Evolutionary conservation across 2,888 invertebrate genomes (phyloP), one percentile per base, ranked within the genome.

Genomic region (Oscheius sp.): DNA sequence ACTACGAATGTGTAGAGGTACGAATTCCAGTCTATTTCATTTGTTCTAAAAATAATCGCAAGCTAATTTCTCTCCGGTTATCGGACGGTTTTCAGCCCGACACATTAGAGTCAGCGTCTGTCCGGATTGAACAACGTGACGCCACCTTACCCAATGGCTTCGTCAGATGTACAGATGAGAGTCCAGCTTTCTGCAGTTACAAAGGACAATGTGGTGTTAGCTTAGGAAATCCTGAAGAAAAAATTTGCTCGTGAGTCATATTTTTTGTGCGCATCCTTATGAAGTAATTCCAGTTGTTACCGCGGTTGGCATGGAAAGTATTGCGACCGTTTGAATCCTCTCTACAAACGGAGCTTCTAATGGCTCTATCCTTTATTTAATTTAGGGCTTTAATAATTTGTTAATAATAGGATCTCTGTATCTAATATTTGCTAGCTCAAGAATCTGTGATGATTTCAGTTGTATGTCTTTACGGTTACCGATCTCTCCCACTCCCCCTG

Each of bases 1-100:
- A 45, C 45, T 63, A 63, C 25, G 63, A 63, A 45, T 63, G 63
- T 45, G 41, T 45, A 45, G 63, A 63, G 63, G 63, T 63, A 21
- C 23, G 27, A 6, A 9, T 35, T 35, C 9, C 35, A 3, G 5
- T 35, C 35, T 35, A 7, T 29, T 61, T n/a, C 41, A n/a, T 18
- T 7, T n/a, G 1, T 61, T 23, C 23, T 63, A 41, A 0, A 41
- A 1, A 2, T 16, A 2, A 1, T 7, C 41, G 3, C n/a, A 1
- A 41, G 12, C 21, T 2, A 6, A 27, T 35, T 21, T 18, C 61
- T 35, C 61, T 41, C 45, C 35, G 3, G 13, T 43, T 61, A 61
- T 27, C 25, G 29, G 27, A 27, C 2, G 29, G 29, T 1, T 66
- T 66, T 66, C n/a, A 66, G 66, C 52, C 49, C 5, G 52, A 66